Evolutionary conservation across 37 sponge, comb jelly and placozoan genomes (phyloP), one percentile per base, ranked within the genome.

Genomic region (Tethya wilhelma): DNA sequence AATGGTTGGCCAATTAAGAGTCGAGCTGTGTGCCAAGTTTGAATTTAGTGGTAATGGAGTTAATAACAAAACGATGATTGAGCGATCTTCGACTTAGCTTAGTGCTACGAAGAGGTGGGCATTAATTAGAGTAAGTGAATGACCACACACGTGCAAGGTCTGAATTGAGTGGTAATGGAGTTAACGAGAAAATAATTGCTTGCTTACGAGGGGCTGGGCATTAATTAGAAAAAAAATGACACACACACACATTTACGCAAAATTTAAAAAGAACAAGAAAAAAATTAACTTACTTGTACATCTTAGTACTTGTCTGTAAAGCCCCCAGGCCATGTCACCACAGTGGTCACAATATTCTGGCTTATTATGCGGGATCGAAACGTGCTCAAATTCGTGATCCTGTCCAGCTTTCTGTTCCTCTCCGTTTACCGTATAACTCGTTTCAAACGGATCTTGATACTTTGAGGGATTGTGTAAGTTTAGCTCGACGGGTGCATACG

Each of bases 341-440:
- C 93, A 92, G 80, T n/a, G 78, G 79, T 79, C 95, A 91, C 73
- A 75, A 79, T 60, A 91, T 87, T 77, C 88, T 59, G 76, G 79
- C 43, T 70, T 85, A 70, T 74, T 87, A 73, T 69, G 92, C 59
- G 62, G 97, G 73, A 96, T 85, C 57, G 85, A 82, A 69, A 89
- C 56, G 76, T 64, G 33, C 84, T 67, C 63, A 69, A 89, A 97
- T 41, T 91, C 90, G 76, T 98, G 95, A 0, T 93, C 95, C 0
- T 46, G 40, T 4, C 62, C 63, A n/a, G 38, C 20, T n/a, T 73
- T 38, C 7, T 34, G 25, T 30, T 67, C 77, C 8, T 72, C 74
- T 8, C 66, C 73, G 58, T 64, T 68, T 33, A 79, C 87, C 0
- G 73, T 38, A 33, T 36, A 79, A 56, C 49, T 71, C 20, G 79